A percentile compares a stretch with the other conserved stretches of the same genome.
Conservation (phyloP, 2,888 invertebrate genomes). For the Drosophila buzzatii region DNA sequence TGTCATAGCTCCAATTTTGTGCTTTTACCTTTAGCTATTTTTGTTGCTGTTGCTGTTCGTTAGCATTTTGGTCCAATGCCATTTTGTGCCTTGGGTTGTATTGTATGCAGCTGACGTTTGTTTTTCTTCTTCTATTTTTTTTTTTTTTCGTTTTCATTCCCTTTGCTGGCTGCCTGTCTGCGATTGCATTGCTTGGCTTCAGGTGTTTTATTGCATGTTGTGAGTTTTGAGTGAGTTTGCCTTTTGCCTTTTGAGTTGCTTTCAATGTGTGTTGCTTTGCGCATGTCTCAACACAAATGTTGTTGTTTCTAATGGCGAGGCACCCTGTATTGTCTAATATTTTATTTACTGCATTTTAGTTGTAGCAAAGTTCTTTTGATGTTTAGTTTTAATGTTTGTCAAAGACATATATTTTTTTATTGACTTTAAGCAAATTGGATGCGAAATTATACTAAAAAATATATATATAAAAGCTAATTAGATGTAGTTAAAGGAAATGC, state of each 20-base stretch:
- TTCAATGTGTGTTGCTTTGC: constrained; percentile 34
- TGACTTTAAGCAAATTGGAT: neutral
- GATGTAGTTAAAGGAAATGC: no score
- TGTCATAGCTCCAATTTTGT: constrained; percentile 41
- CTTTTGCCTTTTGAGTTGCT: neutral
- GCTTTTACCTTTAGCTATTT: constrained; percentile 11
- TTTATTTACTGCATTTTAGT: constrained; percentile 7
- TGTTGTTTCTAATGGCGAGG: neutral
- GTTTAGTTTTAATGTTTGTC: neutral
- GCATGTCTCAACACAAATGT: constrained; percentile 46
- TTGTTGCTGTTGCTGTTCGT: constrained; percentile 26
- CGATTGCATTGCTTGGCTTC: constrained; percentile 43
- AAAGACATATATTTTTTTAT: constrained; percentile 3
- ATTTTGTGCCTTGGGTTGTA: constrained; percentile 44
- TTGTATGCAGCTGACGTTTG: constrained; percentile 68
- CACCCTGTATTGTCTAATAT: constrained; percentile 50
- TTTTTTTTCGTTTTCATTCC: neutral
- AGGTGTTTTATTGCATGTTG: constrained; percentile 57
- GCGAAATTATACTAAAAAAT: neutral
- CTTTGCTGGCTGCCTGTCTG: constrained; percentile 12
- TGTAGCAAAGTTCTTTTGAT: neutral
- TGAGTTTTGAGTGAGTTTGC: constrained; percentile 47
- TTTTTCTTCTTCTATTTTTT: constrained; percentile 18
- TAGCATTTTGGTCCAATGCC: constrained; percentile 45
- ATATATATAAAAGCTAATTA: no score